These are phyloP conservation scores for Brachypteracias leptosomus DNA, from an alignment of 2,113 vertebrate species.

Conservation along the genomic window DNA sequence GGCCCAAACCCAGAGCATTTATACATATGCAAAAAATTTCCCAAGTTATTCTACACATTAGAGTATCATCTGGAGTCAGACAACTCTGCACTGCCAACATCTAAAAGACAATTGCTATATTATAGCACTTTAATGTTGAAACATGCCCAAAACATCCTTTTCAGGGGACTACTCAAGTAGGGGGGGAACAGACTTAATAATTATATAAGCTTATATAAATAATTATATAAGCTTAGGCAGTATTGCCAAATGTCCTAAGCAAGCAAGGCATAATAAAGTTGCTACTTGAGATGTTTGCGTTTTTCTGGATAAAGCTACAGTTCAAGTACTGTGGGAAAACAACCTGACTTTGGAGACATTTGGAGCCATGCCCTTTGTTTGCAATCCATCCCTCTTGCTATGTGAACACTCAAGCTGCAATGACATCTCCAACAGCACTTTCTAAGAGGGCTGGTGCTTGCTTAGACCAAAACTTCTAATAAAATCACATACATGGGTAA, in stretches of 20 bases:
- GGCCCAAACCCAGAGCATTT: neutral
- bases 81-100: neutral
- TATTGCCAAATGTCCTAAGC: neutral
- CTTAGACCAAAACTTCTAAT: neutral
- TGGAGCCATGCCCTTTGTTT: neutral
- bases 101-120: neutral
- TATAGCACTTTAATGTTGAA: neutral
- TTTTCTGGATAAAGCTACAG: neutral
- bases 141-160: neutral
- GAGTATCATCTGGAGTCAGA: neutral
- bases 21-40: neutral
- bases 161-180: neutral
- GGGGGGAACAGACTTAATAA: neutral
- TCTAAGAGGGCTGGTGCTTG: neutral
- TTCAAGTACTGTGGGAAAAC: neutral
- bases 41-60: neutral
- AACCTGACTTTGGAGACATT: neutral
- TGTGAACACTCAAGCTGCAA: neutral
- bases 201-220: too few species aligned
- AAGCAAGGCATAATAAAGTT: neutral
- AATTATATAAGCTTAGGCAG: neutral
- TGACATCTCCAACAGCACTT: neutral
- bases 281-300: neutral
- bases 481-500: neutral
- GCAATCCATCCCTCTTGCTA: neutral